These are phyloP conservation scores for Perca schrenkii DNA, from an alignment of 2,113 vertebrate species.

Conservation along the genomic window DNA sequence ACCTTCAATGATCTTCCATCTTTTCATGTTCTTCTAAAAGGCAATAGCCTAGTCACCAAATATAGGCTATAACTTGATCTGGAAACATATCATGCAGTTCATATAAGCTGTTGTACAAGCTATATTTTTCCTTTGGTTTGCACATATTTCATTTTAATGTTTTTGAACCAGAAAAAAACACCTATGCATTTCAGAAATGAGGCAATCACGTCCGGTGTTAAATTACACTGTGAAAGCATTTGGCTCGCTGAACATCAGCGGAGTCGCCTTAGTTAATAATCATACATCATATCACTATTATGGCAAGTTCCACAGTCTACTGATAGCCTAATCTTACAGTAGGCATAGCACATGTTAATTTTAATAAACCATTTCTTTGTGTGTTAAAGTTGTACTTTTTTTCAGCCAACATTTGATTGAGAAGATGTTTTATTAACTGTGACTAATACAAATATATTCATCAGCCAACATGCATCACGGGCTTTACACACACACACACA, in stretches of 20 bases:
- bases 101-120: not conserved
- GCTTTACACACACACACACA: slow-evolving; percentile 2
- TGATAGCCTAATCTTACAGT: slow-evolving; percentile 4
- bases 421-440: not conserved
- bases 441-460: not conserved
- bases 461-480: not conserved
- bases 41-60: too few relatives aligned
- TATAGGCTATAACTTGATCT: not conserved
- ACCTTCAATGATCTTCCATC: not conserved
- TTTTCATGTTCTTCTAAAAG: not conserved
- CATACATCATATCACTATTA: slow-evolving; percentile 22
- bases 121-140: not conserved
- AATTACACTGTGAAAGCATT: not conserved
- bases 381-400: not conserved
- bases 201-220: not conserved
- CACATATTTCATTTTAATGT: not conserved
- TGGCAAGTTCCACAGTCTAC: slow-evolving; percentile 20
- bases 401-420: not conserved
- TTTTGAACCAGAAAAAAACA: not conserved
- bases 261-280: slow-evolving; percentile 29
- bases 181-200: not conserved
- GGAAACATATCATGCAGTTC: not conserved
- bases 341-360: not conserved
- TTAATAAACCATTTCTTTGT: not conserved
- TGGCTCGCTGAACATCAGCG: not conserved